These are phyloP conservation scores for Chelon labrosus DNA, from an alignment of 2,797 vertebrate genomes.

Conservation along the genomic window DNA sequence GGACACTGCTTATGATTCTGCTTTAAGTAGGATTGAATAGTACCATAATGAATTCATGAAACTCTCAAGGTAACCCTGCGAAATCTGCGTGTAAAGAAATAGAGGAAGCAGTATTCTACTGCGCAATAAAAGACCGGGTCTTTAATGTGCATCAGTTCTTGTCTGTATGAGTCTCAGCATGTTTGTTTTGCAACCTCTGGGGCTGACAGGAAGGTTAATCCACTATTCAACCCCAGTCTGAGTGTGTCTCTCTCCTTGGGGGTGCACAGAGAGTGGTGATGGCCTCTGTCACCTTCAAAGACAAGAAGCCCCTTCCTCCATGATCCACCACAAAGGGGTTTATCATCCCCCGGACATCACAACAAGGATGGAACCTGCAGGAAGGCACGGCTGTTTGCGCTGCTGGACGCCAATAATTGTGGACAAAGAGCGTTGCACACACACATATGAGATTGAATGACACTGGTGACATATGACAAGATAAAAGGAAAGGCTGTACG, in stretches of 20 bases:
- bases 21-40: neutral
- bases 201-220: conserved; percentile 70
- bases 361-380: conserved; percentile 37
- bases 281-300: conserved; percentile 55
- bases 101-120: neutral
- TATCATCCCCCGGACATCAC: conserved; percentile 57
- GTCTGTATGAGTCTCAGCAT: conserved; percentile 33
- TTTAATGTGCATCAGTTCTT: conserved; percentile 32
- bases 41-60: too few species aligned
- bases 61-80: neutral
- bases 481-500: conserved; percentile 19
- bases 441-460: neutral
- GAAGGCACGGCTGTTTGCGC: conserved; percentile 56
- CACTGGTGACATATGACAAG: conserved; percentile 14
- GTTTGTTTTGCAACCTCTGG: conserved; percentile 57
- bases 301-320: conserved; percentile 3
- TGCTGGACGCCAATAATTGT: conserved; percentile 54
- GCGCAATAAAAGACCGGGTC: conserved; percentile 13
- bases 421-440: conserved; percentile 40
- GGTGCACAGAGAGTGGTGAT: conserved; percentile 35
- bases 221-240: conserved; percentile 59
- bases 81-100: neutral
- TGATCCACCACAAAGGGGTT: conserved; percentile 47
- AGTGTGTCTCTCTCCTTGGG: conserved; percentile 52
- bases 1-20: conserved; percentile 24